phyloP scores from a whole-genome alignment of 2,797 vertebrate species.

The Manis javanica region DNA sequence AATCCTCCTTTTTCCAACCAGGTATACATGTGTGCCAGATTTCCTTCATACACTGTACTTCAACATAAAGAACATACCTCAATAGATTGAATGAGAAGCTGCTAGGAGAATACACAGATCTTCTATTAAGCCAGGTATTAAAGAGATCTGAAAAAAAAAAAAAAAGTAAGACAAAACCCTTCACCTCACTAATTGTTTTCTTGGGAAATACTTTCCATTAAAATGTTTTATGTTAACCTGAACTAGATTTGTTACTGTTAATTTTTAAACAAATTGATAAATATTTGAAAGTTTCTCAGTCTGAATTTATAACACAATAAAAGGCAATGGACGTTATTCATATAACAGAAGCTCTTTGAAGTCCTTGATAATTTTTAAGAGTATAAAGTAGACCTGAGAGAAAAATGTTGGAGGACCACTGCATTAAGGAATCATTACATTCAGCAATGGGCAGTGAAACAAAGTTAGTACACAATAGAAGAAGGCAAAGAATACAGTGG shows the following conservation, averaged over 20 bases:
- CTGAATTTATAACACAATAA: conserved; percentile 29
- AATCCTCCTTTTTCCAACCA: not conserved
- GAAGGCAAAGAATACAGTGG: not conserved
- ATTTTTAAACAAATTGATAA: conserved; percentile 35
- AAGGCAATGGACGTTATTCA: not conserved
- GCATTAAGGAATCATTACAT: not conserved
- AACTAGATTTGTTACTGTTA: not conserved
- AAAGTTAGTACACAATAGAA: not conserved
- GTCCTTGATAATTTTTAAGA: not conserved
- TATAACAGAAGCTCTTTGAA: not conserved
- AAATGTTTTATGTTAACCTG: not conserved
- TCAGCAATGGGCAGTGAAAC: not conserved
- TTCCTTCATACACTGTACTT: not conserved
- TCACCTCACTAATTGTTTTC: conserved; percentile 32
- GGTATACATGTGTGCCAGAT: not conserved
- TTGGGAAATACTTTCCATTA: not conserved
- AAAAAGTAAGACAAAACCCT: not conserved
- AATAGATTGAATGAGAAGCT: not conserved
- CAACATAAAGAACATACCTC: not conserved
- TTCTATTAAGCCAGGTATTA: not conserved
- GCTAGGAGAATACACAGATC: not conserved
- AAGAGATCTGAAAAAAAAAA: not conserved
- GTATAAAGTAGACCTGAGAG: not conserved
- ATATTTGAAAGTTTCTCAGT: conserved; percentile 44
- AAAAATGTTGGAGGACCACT: not conserved